These are phyloP conservation scores for Pagetopsis macropterus DNA, from an alignment of 2,797 vertebrate species.

Conservation along the genomic window DNA sequence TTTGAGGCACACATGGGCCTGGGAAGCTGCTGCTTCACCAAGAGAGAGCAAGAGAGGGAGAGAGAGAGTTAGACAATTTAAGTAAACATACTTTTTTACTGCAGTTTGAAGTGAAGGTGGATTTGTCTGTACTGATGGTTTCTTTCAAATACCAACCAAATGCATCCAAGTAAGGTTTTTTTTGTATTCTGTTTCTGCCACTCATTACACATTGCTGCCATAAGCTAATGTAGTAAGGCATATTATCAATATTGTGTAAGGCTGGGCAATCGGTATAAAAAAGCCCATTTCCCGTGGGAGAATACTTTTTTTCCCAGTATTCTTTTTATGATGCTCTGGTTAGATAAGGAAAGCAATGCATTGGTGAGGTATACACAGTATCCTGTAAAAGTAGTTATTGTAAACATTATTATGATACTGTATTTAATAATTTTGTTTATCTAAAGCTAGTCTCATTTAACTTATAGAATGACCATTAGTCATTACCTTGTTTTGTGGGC, in stretches of 20 bases:
- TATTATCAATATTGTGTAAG: neutral
- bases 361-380: neutral
- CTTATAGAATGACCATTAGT: neutral
- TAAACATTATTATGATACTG: neutral
- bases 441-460: neutral
- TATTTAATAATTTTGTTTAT: neutral
- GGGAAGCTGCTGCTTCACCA: constrained; percentile 38
- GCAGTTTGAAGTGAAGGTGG: neutral
- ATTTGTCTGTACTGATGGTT: neutral
- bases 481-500: neutral
- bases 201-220: neutral
- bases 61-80: neutral
- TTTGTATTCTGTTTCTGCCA: neutral
- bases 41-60: constrained; percentile 4
- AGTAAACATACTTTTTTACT: neutral
- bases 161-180: neutral
- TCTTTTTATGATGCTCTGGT: neutral
- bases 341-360: neutral
- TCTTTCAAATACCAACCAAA: neutral
- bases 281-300: neutral
- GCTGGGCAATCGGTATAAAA: neutral
- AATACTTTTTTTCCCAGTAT: neutral
- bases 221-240: neutral
- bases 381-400: neutral
- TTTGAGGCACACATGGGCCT: constrained; percentile 65